Evolutionary conservation across 2,797 vertebrate genomes (phyloP).

Genomic region (Cuculus canorus): DNA sequence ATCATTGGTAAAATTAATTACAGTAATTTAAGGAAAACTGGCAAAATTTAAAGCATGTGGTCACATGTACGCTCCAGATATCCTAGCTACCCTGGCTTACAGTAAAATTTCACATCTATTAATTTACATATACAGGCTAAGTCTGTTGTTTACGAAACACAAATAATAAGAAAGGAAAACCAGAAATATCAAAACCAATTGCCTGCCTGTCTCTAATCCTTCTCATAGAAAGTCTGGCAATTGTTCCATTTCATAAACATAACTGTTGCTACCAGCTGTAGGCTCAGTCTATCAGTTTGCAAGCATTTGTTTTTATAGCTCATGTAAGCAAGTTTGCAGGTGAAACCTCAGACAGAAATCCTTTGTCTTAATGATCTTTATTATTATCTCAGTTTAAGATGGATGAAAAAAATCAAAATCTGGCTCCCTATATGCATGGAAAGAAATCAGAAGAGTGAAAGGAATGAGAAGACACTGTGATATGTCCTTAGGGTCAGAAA

Average conservation of each 20-base stretch:
- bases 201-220: neutral
- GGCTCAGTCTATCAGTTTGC: neutral
- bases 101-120: neutral
- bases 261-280: neutral
- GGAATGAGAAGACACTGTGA: neutral
- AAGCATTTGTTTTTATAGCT: neutral
- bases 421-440: rapidly evolving
- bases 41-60: neutral
- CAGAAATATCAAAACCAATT: neutral
- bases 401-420: neutral
- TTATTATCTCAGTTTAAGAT: neutral
- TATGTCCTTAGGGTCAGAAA: neutral
- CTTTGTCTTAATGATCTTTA: neutral
- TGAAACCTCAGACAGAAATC: neutral
- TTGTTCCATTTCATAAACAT: neutral
- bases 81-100: neutral
- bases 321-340: neutral
- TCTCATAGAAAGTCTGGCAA: neutral
- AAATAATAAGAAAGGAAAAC: neutral
- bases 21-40: neutral
- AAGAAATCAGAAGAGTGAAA: neutral
- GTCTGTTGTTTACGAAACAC: neutral
- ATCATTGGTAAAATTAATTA: neutral
- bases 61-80: neutral
- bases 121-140: neutral